A percentile compares a stretch with the other conserved stretches of the same genome.
These are phyloP conservation scores for Protobothrops mucrosquamatus DNA, from an alignment of 2,113 vertebrate species.

Conservation along the genomic window DNA sequence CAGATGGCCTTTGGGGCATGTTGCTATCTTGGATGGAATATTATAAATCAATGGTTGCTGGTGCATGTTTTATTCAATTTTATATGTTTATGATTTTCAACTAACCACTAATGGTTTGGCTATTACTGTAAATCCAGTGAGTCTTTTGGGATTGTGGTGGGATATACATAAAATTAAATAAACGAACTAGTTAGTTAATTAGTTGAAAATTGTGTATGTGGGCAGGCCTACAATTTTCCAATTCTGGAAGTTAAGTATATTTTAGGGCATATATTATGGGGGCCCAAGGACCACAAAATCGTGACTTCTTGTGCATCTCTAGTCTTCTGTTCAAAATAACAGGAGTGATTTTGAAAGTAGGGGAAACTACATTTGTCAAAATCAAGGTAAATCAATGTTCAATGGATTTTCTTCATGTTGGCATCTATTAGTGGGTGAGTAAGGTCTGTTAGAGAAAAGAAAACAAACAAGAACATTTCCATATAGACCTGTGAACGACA, in stretches of 20 bases:
- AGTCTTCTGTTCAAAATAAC: neutral
- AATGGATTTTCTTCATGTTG: neutral
- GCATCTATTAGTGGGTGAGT: neutral
- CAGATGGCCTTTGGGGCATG: neutral
- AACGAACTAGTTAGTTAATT: neutral
- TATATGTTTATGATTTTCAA: neutral
- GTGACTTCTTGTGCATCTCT: neutral
- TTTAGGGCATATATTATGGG: neutral
- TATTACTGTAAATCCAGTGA: neutral
- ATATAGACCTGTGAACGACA: neutral
- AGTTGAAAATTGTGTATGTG: neutral
- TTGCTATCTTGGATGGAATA: neutral
- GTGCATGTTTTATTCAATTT: neutral
- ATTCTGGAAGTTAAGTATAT: neutral
- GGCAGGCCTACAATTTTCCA: neutral
- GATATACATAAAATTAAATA: neutral
- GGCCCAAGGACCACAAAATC: neutral
- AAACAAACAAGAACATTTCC: neutral
- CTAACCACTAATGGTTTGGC: neutral
- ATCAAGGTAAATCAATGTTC: neutral
- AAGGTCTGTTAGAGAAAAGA: neutral
- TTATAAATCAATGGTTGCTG: neutral
- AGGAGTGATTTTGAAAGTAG: neutral
- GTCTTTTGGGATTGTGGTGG: neutral
- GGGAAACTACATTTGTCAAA: neutral